phyloP scores from a whole-genome alignment of 2,113 vertebrate genomes.

The Geococcyx californianus region DNA sequence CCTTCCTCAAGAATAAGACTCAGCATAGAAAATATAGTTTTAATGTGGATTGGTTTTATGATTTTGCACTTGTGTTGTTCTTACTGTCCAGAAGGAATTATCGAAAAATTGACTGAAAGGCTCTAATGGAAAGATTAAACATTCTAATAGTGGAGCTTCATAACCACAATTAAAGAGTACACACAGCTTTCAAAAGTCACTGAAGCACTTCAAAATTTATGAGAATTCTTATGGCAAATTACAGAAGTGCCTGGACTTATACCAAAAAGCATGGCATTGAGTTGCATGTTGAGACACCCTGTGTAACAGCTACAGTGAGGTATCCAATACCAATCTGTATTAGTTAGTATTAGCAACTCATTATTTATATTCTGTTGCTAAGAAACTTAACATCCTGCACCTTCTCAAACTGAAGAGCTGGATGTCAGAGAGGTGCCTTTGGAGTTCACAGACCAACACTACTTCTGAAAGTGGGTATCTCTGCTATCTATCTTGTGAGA shows the following conservation, averaged over 20 bases:
- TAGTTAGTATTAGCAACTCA: not conserved
- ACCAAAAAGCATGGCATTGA: not conserved
- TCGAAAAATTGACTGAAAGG: not conserved
- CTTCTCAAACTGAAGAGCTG: not conserved
- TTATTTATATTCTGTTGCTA: not conserved
- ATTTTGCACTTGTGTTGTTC: not conserved
- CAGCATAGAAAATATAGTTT: not conserved
- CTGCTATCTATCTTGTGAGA: not conserved
- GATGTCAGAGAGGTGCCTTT: not conserved
- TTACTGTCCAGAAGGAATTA: not conserved
- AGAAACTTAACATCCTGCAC: not conserved
- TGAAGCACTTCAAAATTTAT: not conserved
- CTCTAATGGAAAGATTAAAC: not conserved
- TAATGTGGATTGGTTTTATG: not conserved
- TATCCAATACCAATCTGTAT: not conserved
- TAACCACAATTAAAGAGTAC: not conserved
- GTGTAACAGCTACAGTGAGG: accelerated
- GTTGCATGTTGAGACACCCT: not conserved
- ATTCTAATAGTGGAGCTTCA: not conserved
- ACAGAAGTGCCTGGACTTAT: not conserved
- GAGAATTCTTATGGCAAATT: not conserved
- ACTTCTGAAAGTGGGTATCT: not conserved
- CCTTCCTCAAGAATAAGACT: not conserved
- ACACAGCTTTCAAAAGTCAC: not conserved
- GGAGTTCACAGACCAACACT: not conserved